Conservation (phyloP, 2,888 invertebrate genomes). For the Perizoma affinitatum region DNA sequence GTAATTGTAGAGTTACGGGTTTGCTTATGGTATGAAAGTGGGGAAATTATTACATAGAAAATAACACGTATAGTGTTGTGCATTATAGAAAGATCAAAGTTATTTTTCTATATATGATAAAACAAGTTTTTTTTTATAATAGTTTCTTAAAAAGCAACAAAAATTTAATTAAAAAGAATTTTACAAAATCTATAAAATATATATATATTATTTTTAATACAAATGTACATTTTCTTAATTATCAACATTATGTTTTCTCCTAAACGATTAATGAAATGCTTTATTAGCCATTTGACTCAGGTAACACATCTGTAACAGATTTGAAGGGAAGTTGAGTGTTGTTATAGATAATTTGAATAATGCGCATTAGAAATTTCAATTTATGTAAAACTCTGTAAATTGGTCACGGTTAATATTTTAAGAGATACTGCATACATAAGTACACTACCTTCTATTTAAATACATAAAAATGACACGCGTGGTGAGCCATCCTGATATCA, state of each 20-base stretch:
- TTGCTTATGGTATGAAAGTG: conserved; percentile 31
- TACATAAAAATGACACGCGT: too few species aligned
- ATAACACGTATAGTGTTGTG: too few species aligned
- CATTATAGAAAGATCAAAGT: too few species aligned
- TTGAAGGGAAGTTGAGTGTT: conserved; percentile 22
- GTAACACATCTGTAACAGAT: conserved; percentile 31
- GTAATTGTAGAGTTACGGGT: conserved; percentile 34
- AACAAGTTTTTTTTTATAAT: too few species aligned
- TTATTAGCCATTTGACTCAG: conserved; percentile 26
- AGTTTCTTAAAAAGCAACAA: too few species aligned
- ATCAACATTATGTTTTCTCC: neutral
- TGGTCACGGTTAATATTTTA: neutral
- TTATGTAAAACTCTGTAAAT: conserved; percentile 5
- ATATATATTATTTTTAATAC: too few species aligned
- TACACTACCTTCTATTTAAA: too few species aligned
- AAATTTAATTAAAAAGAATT: too few species aligned
- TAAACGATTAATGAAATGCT: conserved; percentile 24
- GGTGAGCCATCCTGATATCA: too few species aligned
- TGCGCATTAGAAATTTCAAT: conserved; percentile 21
- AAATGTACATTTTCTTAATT: neutral
- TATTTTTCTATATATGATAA: too few species aligned
- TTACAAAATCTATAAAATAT: too few species aligned
- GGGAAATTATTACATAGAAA: conserved; percentile 2
- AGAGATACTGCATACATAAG: too few species aligned
- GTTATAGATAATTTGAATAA: conserved; percentile 32